Percentiles rank a stretch among this genome's conserved stretches.
Evolutionary conservation across 2,797 vertebrate genomes (phyloP).

Genomic region (Rallus crepitans): DNA sequence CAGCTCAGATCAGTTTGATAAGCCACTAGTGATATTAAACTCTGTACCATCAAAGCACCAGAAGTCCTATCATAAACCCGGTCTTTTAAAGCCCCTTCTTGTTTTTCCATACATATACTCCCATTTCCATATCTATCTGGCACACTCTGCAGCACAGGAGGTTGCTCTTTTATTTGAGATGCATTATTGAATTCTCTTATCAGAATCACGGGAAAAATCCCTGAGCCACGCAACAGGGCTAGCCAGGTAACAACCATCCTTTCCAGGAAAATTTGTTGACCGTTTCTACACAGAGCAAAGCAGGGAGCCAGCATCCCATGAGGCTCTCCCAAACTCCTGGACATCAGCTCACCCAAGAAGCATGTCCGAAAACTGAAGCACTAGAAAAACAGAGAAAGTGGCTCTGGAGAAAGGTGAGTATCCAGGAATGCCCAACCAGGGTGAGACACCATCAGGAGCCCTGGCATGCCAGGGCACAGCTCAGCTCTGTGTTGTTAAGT

Average conservation of each 20-base stretch:
- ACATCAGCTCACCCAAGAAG: rapidly evolving
- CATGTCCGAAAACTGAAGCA: not conserved
- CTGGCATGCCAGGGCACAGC: not conserved
- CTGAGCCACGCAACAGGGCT: not conserved
- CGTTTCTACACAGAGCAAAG: not conserved
- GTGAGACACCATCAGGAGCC: not conserved
- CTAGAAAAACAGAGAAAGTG: not conserved
- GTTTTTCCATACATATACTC: rapidly evolving
- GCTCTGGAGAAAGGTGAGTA: not conserved
- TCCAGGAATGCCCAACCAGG: rapidly evolving
- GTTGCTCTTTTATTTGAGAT: not conserved
- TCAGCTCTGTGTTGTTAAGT: not conserved
- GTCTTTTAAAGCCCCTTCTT: not conserved
- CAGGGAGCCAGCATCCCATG: not conserved
- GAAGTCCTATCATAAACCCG: not conserved
- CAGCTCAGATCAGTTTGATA: not conserved
- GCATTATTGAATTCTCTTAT: not conserved
- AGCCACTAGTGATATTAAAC: not conserved
- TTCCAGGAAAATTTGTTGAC: not conserved
- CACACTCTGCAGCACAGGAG: not conserved
- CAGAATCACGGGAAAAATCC: not conserved
- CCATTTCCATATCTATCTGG: not conserved
- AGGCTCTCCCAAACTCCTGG: not conserved
- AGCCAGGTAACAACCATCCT: rapidly evolving
- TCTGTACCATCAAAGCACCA: not conserved